Evolutionary conservation across 2,888 invertebrate genomes (phyloP).

Genomic region (Andrena bucephala): DNA sequence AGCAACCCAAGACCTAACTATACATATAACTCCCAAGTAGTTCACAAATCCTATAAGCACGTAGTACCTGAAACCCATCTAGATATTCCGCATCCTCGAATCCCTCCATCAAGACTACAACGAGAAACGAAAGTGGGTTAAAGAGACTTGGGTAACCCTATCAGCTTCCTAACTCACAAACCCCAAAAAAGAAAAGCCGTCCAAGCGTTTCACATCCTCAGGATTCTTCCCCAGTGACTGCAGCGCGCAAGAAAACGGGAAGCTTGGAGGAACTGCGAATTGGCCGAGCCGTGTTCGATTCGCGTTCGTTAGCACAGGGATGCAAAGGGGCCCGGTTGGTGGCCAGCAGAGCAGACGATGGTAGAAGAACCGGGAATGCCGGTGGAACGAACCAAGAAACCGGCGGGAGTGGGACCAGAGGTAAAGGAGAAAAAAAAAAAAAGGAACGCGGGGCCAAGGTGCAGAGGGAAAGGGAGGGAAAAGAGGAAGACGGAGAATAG

Average conservation of each 20-base stretch:
- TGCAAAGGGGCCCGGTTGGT: constrained; percentile 36
- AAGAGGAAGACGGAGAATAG: constrained; percentile 62
- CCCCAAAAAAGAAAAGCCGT: no score
- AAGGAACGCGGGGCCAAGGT: constrained; percentile 30
- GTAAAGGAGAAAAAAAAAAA: constrained; percentile 40
- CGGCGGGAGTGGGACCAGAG: constrained; percentile 45
- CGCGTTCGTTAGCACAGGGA: constrained; percentile 36
- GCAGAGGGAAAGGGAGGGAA: constrained; percentile 38
- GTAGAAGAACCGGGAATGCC: constrained; percentile 47
- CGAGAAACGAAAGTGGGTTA: no score
- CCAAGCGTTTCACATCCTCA: no score
- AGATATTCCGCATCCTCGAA: no score
- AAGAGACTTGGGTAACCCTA: no score
- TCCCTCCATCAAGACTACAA: no score
- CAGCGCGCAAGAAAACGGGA: neutral
- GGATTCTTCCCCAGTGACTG: no score
- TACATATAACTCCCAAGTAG: no score
- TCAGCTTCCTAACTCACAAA: no score
- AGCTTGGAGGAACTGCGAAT: neutral
- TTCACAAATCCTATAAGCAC: no score
- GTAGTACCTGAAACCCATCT: no score
- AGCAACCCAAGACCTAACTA: no score
- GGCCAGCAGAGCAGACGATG: constrained; percentile 43
- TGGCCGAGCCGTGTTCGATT: constrained; percentile 1
- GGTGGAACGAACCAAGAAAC: constrained; percentile 54